phyloP scores from a whole-genome alignment of 2,113 vertebrate species.

The Chascanopsetta lugubris region DNA sequence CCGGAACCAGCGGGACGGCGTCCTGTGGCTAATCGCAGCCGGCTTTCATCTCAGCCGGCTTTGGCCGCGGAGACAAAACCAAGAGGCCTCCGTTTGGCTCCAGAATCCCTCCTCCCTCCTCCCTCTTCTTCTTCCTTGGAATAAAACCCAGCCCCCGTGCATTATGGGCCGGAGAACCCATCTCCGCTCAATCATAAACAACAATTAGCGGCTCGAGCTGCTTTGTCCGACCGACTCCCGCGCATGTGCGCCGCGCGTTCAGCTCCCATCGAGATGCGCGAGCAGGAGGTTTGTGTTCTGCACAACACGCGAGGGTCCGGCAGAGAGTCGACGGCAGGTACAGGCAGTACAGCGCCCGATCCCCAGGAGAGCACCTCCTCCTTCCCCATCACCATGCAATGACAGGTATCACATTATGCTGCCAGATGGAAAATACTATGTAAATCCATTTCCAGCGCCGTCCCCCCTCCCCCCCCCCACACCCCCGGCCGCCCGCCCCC shows the following conservation, averaged over 20 bases:
- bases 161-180: no score
- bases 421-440: conserved; percentile 29
- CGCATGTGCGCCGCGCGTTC: conserved; percentile 11
- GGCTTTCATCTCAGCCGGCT: conserved; percentile 66
- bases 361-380: conserved; percentile 32
- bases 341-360: not conserved
- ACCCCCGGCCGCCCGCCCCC: conserved; percentile 20
- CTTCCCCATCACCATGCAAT: conserved; percentile 45
- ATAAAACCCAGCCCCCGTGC: no score
- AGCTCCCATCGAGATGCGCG: conserved; percentile 25
- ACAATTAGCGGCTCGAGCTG: conserved; percentile 30
- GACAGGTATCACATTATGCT: conserved; percentile 47
- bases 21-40: conserved; percentile 67
- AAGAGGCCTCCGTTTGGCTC: conserved; percentile 5
- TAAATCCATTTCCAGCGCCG: conserved; percentile 38
- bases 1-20: conserved; percentile 64
- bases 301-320: conserved; percentile 42
- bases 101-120: no score
- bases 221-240: conserved; percentile 13
- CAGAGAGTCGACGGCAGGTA: conserved; percentile 11
- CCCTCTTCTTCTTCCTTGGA: no score
- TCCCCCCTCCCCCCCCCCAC: conserved; percentile 34
- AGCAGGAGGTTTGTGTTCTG: conserved; percentile 27
- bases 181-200: conserved; percentile 30
- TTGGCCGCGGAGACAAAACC: conserved; percentile 44